A percentile compares a stretch with the other conserved stretches of the same genome.
Evolutionary conservation across 2,888 invertebrate genomes (phyloP).

Genomic region (Nasonovia ribisnigri): DNA sequence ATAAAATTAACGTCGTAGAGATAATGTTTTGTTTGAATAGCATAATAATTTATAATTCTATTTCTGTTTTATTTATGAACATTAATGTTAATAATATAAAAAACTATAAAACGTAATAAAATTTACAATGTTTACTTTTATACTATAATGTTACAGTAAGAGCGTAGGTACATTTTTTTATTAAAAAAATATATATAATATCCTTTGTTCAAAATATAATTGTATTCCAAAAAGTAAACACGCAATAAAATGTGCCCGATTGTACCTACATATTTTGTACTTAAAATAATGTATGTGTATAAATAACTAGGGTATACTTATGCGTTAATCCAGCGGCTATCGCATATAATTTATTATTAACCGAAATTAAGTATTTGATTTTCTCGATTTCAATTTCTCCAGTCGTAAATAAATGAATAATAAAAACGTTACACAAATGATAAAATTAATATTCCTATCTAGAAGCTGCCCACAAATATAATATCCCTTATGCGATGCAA

Average conservation of each 20-base stretch:
- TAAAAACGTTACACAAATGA: background rate
- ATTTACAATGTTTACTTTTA: conserved; percentile 54
- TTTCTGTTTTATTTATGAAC: background rate
- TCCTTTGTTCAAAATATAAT: background rate
- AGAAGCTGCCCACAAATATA: background rate
- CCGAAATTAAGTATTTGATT: background rate
- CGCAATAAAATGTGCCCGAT: background rate
- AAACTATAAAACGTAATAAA: conserved; percentile 47
- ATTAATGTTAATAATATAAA: conserved; percentile 31
- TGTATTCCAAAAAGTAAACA: background rate
- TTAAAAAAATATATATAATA: background rate
- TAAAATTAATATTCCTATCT: background rate
- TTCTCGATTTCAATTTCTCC: background rate
- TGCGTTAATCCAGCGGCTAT: background rate
- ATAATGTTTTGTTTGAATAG: background rate
- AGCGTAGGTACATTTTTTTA: background rate
- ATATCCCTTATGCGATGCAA: background rate
- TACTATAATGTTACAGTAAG: background rate
- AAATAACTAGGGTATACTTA: background rate
- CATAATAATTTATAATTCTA: background rate
- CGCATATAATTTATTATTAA: background rate
- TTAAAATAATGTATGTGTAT: background rate
- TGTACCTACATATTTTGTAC: background rate
- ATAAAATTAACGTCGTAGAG: background rate
- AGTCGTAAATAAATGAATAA: background rate